Percentiles rank a stretch among this genome's conserved stretches.
Conservation (phyloP, 2,113 vertebrate species). For the Pantherophis guttatus region DNA sequence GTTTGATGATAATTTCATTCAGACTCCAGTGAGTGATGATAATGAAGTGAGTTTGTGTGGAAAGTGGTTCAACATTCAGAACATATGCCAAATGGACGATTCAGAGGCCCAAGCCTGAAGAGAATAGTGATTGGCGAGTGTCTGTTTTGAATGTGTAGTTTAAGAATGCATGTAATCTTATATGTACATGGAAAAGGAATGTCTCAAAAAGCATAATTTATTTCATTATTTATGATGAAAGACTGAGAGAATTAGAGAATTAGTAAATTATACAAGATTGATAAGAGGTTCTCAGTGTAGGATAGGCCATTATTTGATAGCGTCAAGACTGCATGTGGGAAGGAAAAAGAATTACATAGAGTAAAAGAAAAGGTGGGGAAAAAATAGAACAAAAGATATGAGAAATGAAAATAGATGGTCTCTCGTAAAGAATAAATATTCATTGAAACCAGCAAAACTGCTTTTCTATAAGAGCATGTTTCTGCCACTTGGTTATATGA, state of each 20-base stretch:
- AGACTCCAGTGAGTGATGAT: not conserved
- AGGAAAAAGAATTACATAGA: not conserved
- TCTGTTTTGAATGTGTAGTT: not conserved
- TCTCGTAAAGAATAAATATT: not conserved
- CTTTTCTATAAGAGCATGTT: not conserved
- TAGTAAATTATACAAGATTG: not conserved
- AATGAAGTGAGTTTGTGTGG: not conserved
- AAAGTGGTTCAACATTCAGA: not conserved
- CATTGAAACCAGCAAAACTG: not conserved
- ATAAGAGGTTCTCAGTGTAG: not conserved
- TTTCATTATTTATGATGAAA: not conserved
- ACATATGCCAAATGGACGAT: not conserved
- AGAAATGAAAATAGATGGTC: not conserved
- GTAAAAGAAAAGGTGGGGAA: not conserved
- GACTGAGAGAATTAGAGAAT: not conserved
- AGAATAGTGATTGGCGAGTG: not conserved
- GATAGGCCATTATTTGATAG: not conserved
- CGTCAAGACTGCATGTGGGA: not conserved
- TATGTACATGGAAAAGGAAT: not conserved
- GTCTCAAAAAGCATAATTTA: not conserved
- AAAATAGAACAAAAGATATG: not conserved
- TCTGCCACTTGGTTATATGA: not conserved
- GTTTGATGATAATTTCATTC: not conserved
- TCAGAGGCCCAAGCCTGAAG: not conserved
- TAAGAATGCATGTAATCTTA: not conserved